Conservation (phyloP, 2,113 vertebrate genomes). For the Mugil cephalus region DNA sequence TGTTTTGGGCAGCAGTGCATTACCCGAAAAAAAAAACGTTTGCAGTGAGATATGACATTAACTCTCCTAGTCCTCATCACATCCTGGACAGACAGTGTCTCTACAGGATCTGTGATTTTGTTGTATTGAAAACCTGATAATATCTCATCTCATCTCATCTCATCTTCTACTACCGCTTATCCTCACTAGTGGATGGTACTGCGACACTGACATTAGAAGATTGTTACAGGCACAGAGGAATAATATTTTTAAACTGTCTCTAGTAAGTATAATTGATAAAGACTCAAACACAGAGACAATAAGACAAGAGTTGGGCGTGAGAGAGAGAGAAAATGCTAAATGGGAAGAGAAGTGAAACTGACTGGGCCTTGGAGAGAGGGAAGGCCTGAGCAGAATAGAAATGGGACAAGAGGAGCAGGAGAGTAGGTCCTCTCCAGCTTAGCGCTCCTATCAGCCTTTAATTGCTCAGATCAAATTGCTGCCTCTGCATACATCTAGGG, state of each 20-base stretch:
- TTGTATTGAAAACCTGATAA: background rate
- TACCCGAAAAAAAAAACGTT: too few relatives aligned
- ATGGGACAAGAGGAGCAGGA: constrained; percentile 37
- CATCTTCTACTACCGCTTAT: too few relatives aligned
- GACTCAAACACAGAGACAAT: background rate
- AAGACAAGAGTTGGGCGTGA: constrained; percentile 6
- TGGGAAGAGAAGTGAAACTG: constrained; percentile 18
- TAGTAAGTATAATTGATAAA: background rate
- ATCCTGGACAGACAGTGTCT: background rate
- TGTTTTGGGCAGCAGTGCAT: too few relatives aligned
- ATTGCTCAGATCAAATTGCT: constrained; percentile 66
- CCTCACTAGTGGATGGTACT: too few relatives aligned
- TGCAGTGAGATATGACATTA: too few relatives aligned
- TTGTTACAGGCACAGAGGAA: background rate
- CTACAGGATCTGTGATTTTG: background rate
- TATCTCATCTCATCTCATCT: too few relatives aligned
- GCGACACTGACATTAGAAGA: too few relatives aligned
- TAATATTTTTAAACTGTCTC: background rate
- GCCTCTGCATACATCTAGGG: constrained; percentile 51
- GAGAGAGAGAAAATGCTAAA: constrained; percentile 4
- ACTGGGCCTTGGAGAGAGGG: constrained; percentile 28
- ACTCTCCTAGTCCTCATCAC: too few relatives aligned
- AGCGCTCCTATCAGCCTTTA: constrained; percentile 49
- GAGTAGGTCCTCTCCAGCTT: constrained; percentile 24
- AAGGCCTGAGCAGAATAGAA: constrained; percentile 32